Conservation (phyloP, 2,888 invertebrate genomes). For the Aphrophora alni region DNA sequence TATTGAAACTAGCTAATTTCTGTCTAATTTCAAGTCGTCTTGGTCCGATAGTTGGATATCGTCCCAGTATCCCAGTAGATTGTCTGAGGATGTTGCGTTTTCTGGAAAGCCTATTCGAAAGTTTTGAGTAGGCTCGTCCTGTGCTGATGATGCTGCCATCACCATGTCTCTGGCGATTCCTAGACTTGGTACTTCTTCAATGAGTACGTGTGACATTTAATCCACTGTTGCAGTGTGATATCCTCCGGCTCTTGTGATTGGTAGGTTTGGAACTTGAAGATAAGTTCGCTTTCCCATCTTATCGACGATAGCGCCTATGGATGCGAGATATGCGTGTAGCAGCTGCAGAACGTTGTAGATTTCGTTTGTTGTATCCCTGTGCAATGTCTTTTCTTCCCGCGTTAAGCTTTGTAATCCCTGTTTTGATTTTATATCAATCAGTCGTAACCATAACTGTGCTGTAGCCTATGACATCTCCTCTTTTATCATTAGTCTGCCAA, state of each 20-base stretch:
- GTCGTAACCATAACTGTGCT: conserved; percentile 45
- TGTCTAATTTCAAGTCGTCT: conserved; percentile 46
- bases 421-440: conserved; percentile 49
- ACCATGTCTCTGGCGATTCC: conserved; percentile 54
- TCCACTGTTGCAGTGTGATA: conserved; percentile 51
- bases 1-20: no score
- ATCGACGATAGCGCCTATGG: conserved; percentile 51
- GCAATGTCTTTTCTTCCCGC: conserved; percentile 49
- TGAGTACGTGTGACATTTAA: conserved; percentile 51
- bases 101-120: conserved; percentile 50
- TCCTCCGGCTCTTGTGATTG: conserved; percentile 50
- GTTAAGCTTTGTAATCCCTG: conserved; percentile 48
- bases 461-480: no score
- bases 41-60: conserved; percentile 47
- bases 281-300: no score
- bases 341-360: conserved; percentile 52
- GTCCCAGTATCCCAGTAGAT: conserved; percentile 50
- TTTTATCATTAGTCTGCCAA: no score
- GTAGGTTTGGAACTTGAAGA: conserved; percentile 50
- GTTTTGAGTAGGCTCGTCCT: conserved; percentile 52
- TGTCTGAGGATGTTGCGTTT: conserved; percentile 44
- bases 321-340: conserved; percentile 45
- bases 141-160: conserved; percentile 52
- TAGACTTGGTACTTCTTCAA: conserved; percentile 50
- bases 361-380: conserved; percentile 49